phyloP scores from a whole-genome alignment of 1,140 invertebrate genomes.

The Drosophila seguyi region DNA sequence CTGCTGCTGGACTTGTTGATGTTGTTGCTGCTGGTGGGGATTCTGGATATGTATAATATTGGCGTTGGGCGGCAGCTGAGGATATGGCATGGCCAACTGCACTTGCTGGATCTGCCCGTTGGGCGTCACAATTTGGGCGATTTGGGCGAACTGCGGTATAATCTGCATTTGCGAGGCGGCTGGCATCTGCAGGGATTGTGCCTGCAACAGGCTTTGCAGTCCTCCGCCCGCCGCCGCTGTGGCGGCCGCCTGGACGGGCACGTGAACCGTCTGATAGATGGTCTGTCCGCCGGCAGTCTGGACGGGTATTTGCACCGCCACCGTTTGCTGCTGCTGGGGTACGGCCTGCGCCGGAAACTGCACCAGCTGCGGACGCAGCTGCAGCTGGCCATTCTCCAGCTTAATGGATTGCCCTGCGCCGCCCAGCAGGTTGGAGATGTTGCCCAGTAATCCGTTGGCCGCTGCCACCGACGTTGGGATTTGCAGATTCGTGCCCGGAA shows the following conservation, averaged over 20 bases:
- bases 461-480: conserved; percentile 85
- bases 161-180: conserved; percentile 87
- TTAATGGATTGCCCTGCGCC: conserved; percentile 57
- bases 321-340: conserved; percentile 91
- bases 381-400: conserved; percentile 86
- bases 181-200: conserved; percentile 72
- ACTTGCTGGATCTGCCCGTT: conserved; percentile 94
- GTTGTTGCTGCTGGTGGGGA: conserved; percentile 79
- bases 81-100: conserved; percentile 88
- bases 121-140: conserved; percentile 94
- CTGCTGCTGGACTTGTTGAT: conserved; percentile 77
- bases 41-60: conserved; percentile 84
- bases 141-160: conserved; percentile 90
- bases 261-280: conserved; percentile 96
- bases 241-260: conserved; percentile 92
- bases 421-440: conserved; percentile 55
- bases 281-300: conserved; percentile 95
- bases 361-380: conserved; percentile 90
- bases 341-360: conserved; percentile 87
- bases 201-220: conserved; percentile 85
- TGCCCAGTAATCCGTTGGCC: conserved; percentile 78
- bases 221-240: conserved; percentile 86
- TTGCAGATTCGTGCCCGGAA: conserved; percentile 87
- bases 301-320: conserved; percentile 96
- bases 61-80: conserved; percentile 84